Conservation (phyloP, 2,888 invertebrate species). For the Chrysolina oricalcia region DNA sequence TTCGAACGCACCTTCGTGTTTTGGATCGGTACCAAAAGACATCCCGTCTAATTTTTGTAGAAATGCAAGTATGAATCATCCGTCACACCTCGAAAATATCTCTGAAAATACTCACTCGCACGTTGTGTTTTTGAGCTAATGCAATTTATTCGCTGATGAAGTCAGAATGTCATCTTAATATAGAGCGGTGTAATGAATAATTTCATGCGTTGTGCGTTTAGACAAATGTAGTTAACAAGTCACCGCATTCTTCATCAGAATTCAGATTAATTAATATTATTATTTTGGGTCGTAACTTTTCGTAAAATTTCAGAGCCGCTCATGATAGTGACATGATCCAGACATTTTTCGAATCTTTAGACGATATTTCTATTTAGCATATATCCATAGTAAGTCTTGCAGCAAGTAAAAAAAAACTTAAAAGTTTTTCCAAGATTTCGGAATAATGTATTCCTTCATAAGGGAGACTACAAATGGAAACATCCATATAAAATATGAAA, state of each 20-base stretch:
- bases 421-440: too few relatives aligned
- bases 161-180: conserved; percentile 20
- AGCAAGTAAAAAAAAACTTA: too few relatives aligned
- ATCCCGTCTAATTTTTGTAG: conserved; percentile 21
- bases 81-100: conserved; percentile 17
- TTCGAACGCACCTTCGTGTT: not conserved
- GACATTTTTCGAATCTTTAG: too few relatives aligned
- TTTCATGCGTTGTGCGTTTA: not conserved
- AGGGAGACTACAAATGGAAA: too few relatives aligned
- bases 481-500: too few relatives aligned
- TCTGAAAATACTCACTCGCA: not conserved
- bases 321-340: too few relatives aligned
- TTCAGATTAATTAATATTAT: not conserved
- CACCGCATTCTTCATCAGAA: conserved; percentile 1
- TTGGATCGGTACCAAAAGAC: conserved; percentile 30
- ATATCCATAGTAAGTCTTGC: too few relatives aligned
- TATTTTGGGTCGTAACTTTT: not conserved
- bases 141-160: conserved; percentile 16
- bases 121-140: conserved; percentile 7
- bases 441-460: too few relatives aligned
- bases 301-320: not conserved
- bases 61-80: conserved; percentile 16
- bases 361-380: too few relatives aligned
- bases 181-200: conserved; percentile 13
- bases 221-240: conserved; percentile 18